A percentile compares a stretch with the other conserved stretches of the same genome.
phyloP scores from a whole-genome alignment of 2,113 vertebrate species.

The Crypturellus undulatus region DNA sequence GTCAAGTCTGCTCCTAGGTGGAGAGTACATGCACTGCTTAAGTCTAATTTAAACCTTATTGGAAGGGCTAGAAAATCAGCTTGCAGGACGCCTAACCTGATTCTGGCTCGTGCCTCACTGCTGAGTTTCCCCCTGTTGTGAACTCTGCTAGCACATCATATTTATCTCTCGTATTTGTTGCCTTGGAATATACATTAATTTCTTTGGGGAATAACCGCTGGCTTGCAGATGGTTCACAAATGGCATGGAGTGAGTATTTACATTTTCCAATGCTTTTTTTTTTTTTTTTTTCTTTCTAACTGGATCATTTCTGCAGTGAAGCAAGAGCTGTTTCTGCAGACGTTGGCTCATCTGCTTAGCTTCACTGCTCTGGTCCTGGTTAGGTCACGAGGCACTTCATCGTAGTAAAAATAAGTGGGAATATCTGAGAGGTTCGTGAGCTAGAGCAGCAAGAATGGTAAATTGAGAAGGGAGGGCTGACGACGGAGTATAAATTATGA shows the following conservation, averaged over 20 bases:
- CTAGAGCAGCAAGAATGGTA: neutral
- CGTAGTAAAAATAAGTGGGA: neutral
- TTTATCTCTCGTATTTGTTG: neutral
- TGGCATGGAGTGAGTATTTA: neutral
- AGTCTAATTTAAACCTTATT: neutral
- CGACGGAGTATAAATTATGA: neutral
- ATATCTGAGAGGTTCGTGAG: neutral
- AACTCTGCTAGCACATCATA: neutral
- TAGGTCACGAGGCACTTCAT: neutral
- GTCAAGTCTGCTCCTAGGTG: neutral
- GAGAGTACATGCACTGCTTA: neutral
- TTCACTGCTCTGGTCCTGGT: neutral
- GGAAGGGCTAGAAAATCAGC: neutral
- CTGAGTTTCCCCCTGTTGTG: neutral
- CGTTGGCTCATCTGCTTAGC: neutral
- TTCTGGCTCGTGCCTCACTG: neutral
- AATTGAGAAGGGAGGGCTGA: neutral
- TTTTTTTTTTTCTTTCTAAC: slow-evolving; percentile 36
- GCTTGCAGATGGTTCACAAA: slow-evolving; percentile 21
- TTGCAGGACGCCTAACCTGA: neutral
- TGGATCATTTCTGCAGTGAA: slow-evolving; percentile 3
- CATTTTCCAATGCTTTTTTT: slow-evolving; percentile 14
- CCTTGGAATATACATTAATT: neutral
- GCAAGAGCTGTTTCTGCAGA: neutral
- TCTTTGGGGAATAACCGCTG: neutral